phyloP scores from a whole-genome alignment of 2,888 invertebrate genomes.

The Candidula unifasciata region DNA sequence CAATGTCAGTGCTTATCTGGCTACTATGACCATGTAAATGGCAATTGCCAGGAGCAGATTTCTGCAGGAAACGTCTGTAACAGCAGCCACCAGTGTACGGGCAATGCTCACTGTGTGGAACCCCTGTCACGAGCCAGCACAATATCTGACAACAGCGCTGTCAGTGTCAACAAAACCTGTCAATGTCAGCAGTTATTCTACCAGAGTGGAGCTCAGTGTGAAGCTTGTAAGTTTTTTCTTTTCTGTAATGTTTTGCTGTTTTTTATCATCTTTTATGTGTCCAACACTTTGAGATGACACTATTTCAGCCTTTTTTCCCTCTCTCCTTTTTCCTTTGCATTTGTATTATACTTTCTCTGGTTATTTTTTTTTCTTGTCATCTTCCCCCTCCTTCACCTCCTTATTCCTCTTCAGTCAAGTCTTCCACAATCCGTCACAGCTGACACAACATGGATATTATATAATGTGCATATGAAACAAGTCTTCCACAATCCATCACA shows the following conservation, averaged over 20 bases:
- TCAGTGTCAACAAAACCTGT: slow-evolving; percentile 6
- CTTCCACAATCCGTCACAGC: too few species aligned
- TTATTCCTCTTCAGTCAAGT: too few species aligned
- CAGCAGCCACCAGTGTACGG: slow-evolving; percentile 48
- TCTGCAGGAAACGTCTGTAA: slow-evolving; percentile 33
- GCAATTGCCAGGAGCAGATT: slow-evolving; percentile 37
- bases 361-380: not conserved
- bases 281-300: not conserved
- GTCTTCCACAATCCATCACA: too few species aligned
- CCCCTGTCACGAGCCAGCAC: not conserved
- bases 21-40: slow-evolving; percentile 39
- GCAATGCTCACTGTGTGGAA: slow-evolving; percentile 46
- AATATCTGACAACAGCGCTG: slow-evolving; percentile 1
- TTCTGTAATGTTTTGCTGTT: not conserved
- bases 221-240: not conserved
- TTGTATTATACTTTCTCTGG: not conserved
- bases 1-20: slow-evolving; percentile 49
- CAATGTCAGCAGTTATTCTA: slow-evolving; percentile 23
- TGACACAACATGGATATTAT: too few species aligned
- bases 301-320: not conserved
- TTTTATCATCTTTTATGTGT: not conserved
- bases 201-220: slow-evolving; percentile 12
- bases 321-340: not conserved
- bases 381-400: not conserved
- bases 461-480: too few species aligned